Evolutionary conservation across 2,113 vertebrate species (phyloP), one percentile per base, ranked within the genome.

Genomic region (Microcebus jonahi): DNA sequence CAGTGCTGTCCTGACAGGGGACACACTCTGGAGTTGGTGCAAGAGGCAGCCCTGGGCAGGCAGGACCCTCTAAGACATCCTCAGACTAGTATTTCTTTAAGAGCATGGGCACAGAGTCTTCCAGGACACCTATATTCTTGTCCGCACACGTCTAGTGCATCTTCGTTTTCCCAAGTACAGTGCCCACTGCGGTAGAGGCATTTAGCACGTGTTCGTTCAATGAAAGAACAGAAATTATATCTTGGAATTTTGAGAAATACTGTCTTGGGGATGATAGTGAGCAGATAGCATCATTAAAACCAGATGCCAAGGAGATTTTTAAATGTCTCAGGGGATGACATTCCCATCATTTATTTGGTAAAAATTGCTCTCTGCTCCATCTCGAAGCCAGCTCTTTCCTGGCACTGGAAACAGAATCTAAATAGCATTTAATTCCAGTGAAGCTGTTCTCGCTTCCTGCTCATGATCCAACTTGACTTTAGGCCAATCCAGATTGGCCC

Each of bases 291-390:
- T n/a, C 50, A 95, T 97, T 92, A 92, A 90, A 95, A 80, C 57
- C 90, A 96, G 94, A 96, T 80, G 96, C 97, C 84, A 92, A 94
- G 87, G 90, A 95, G 92, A 65, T 68, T 68, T 84, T 75, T 23
- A 84, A 88, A n/a, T 3, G 88, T 95, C 96, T 88, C 97, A 0
- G 6, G 96, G 96, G 93, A 90, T 31, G 96, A 55, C 94, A 90
- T 95, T 73, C 90, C 90, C 79, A 25, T 93, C 95, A 48, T 89
- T 96, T 96, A 90, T 79, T 89, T 82, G 87, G 87, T 93, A 55
- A 83, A 86, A 91, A 86, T 53, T 42, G 57, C 84, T 92, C 88
- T 70, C 71, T 55, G 88, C 36, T 91, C 88, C 80, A 0, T 90
- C 80, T 93, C 57, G 68, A 87, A 83, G 97, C 94, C 96, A 97